Percentiles rank a stretch among this genome's conserved stretches.
Evolutionary conservation across 1,140 invertebrate species (phyloP).

Genomic region (Eueides isabella): DNA sequence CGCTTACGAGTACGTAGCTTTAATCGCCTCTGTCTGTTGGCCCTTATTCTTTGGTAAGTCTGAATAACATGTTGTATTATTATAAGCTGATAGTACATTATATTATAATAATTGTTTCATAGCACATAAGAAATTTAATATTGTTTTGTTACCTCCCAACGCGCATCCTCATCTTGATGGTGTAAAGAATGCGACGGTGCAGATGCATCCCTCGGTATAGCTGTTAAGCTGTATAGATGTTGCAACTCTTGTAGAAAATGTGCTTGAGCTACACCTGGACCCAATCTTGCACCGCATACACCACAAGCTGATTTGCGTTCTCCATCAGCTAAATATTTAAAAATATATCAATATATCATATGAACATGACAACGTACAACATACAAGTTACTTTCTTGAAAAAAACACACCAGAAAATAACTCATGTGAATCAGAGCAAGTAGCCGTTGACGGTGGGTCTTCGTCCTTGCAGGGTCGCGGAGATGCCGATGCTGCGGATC

Average conservation of each 20-base stretch:
- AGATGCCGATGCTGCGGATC: slow-evolving; percentile 76
- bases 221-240: slow-evolving; percentile 84
- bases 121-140: background rate
- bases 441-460: slow-evolving; percentile 50
- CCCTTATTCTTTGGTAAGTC: slow-evolving; percentile 87
- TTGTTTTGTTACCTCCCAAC: slow-evolving; percentile 82
- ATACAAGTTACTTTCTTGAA: background rate
- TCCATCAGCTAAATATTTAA: slow-evolving; percentile 57
- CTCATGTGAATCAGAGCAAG: slow-evolving; percentile 73
- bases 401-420: slow-evolving; percentile 67
- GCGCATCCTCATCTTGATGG: slow-evolving; percentile 83
- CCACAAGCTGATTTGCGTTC: slow-evolving; percentile 84
- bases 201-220: slow-evolving; percentile 71
- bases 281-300: slow-evolving; percentile 86
- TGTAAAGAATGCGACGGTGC: slow-evolving; percentile 67
- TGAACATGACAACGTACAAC: no score
- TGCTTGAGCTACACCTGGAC: slow-evolving; percentile 85
- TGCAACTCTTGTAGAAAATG: slow-evolving; percentile 88
- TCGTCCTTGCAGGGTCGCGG: slow-evolving; percentile 77
- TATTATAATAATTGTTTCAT: background rate
- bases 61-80: slow-evolving; percentile 29
- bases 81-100: background rate
- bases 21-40: slow-evolving; percentile 86
- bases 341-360: background rate
- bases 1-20: slow-evolving; percentile 84